Evolutionary conservation across 1,140 invertebrate genomes (phyloP).

Genomic region (Orius insidiosus): DNA sequence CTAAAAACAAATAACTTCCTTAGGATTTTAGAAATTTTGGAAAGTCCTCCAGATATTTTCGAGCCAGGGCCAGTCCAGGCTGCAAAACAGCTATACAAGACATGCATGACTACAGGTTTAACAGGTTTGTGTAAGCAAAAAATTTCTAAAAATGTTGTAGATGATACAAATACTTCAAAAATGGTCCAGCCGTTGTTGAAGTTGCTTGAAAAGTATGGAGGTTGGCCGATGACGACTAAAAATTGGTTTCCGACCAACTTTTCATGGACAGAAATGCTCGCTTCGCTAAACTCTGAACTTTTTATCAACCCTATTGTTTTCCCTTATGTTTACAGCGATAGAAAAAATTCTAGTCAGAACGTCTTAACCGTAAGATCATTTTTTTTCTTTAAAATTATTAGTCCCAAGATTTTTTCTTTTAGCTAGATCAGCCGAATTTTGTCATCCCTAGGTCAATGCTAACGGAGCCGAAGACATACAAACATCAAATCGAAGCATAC

Average conservation of each 20-base stretch:
- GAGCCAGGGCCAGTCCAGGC: conserved; percentile 39
- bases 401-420: conserved; percentile 15
- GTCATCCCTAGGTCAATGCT: conserved; percentile 36
- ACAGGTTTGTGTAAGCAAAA: conserved; percentile 25
- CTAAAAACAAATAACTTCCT: not conserved
- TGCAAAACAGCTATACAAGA: conserved; percentile 40
- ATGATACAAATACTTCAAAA: not conserved
- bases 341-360: conserved; percentile 23
- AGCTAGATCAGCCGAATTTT: conserved; percentile 36
- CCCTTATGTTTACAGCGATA: conserved; percentile 21
- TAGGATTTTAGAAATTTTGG: conserved; percentile 18
- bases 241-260: too few relatives aligned
- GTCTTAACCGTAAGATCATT: conserved; percentile 20
- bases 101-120: conserved; percentile 41
- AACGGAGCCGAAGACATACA: conserved; percentile 24
- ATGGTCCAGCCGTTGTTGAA: conserved; percentile 23
- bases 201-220: conserved; percentile 25
- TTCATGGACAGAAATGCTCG: too few relatives aligned
- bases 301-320: too few relatives aligned
- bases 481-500: conserved; percentile 29
- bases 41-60: conserved; percentile 23
- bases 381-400: too few relatives aligned
- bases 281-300: too few relatives aligned
- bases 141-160: not conserved
- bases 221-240: conserved; percentile 26